Evolutionary conservation across 2,888 invertebrate species (phyloP).

Genomic region (Pasiphila rectangulata): DNA sequence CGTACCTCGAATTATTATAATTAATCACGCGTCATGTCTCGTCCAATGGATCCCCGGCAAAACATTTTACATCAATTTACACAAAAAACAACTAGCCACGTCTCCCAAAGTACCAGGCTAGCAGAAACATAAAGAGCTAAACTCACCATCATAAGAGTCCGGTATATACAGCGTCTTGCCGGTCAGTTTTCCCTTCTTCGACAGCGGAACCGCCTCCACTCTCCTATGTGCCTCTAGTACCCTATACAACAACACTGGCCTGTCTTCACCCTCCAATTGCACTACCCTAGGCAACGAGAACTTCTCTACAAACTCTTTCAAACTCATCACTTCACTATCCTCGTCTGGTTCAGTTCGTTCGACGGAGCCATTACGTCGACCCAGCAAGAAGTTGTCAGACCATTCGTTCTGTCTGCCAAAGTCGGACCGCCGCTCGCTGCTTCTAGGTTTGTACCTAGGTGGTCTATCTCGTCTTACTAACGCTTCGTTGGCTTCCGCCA

Average conservation of each 20-base stretch:
- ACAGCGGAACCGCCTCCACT: constrained; percentile 82
- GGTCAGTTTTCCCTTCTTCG: constrained; percentile 79
- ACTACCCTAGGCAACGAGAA: constrained; percentile 83
- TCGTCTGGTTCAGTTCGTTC: constrained; percentile 60
- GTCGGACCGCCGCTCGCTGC: constrained; percentile 75
- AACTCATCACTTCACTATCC: constrained; percentile 73
- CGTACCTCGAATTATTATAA: no score
- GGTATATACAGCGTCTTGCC: constrained; percentile 83
- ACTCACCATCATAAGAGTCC: constrained; percentile 84
- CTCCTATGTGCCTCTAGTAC: constrained; percentile 83
- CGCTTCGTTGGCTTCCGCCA: constrained; percentile 76
- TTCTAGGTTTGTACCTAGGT: constrained; percentile 70
- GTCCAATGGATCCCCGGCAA: neutral
- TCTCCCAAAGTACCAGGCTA: constrained; percentile 9
- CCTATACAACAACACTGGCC: constrained; percentile 82
- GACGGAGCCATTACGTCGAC: constrained; percentile 64
- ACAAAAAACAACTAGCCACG: no score
- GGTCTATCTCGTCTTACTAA: constrained; percentile 69
- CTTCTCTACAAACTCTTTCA: constrained; percentile 82
- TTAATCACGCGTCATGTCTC: no score
- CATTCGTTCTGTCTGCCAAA: constrained; percentile 64
- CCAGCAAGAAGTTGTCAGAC: constrained; percentile 71
- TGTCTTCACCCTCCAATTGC: constrained; percentile 77
- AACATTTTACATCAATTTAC: neutral
- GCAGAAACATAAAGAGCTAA: constrained; percentile 17